Evolutionary conservation across 2,113 vertebrate genomes (phyloP), one percentile per base, ranked within the genome.

Genomic region (Spea bombifrons): DNA sequence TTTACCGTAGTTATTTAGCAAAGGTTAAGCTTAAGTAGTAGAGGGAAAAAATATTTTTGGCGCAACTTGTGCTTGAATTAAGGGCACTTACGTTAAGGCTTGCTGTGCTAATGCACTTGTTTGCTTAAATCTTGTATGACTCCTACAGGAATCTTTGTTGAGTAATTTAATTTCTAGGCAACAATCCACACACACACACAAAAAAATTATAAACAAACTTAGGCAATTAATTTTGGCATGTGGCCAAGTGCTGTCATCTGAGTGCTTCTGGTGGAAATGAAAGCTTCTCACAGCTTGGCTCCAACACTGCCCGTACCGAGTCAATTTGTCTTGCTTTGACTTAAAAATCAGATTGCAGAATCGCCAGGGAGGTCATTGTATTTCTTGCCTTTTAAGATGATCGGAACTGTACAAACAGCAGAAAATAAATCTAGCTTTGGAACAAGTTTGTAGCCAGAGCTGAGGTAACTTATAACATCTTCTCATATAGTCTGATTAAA

Each of bases 51-150:
- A 70, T 12, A 48, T 61, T 61, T 46, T 59, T 45, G 47, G 44
- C 45, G 73, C 71, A 61, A 49, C 7, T 57, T 67, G 65, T 15
- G 9, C 52, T 44, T 59, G 71, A 61, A 61, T 66, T 59, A 68
- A 80, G 71, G 73, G 78, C 52, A 74, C 78, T 73, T 68, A 45
- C 17, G 64, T 55, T 73, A 80, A 67, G 44, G 16, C 71, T 67
- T 80, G 78, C 71, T 80, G 78, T 68, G 71, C 78, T 80, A 80
- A 80, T 74, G 71, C 73, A 74, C 65, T 68, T 74, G 71, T 73
- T 80, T 74, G 64, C 71, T 50, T 68, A 80, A 80, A 80, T 80
- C 52, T 80, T 59, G 52, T 46, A 44, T 67, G 45, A 80, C 78
- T 80, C 71, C 71, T 80, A 73, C 78, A 80, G 74, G 44, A 79